Conservation (phyloP, 2,113 vertebrate species). For the Gnathonemus longibarbis region DNA sequence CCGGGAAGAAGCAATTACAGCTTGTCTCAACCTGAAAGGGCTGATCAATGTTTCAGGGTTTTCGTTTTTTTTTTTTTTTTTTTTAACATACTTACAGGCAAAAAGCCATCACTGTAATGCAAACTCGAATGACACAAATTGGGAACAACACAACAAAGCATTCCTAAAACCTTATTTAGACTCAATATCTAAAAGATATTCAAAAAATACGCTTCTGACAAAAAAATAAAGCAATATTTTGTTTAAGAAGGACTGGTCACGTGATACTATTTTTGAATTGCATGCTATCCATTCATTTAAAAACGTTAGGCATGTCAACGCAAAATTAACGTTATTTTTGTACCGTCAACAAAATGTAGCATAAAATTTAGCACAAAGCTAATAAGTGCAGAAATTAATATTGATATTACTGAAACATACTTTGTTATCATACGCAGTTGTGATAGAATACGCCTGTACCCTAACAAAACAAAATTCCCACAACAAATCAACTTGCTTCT, state of each 20-base stretch:
- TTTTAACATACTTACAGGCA: neutral
- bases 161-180: neutral
- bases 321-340: neutral
- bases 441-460: neutral
- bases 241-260: neutral
- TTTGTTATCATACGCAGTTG: neutral
- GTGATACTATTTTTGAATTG: neutral
- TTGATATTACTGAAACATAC: neutral
- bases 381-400: neutral
- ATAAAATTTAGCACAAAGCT: neutral
- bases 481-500: neutral
- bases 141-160: neutral
- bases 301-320: neutral
- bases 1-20: slow-evolving; percentile 47
- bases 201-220: neutral
- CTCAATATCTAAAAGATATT: neutral
- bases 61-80: slow-evolving; percentile 14
- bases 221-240: neutral
- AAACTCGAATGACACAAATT: neutral
- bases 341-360: neutral
- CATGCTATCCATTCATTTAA: neutral
- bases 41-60: slow-evolving; percentile 28
- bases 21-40: slow-evolving; percentile 31
- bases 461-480: neutral
- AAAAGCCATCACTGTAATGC: neutral